Conservation (phyloP, 2,113 vertebrate species). For the Hippoglossus stenolepis region DNA sequence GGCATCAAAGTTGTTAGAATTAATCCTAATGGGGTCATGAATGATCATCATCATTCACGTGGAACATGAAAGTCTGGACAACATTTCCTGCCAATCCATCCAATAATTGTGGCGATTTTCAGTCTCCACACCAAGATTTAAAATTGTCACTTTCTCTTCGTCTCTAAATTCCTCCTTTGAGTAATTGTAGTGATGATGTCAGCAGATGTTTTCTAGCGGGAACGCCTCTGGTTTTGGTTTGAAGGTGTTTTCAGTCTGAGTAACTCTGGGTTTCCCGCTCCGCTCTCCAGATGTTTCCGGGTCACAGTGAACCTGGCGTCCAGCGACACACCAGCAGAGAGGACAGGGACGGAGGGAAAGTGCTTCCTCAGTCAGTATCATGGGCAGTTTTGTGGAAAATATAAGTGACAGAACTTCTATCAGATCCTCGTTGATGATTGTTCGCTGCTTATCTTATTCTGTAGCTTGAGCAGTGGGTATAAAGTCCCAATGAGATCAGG, state of each 20-base stretch:
- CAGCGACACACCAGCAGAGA: constrained; percentile 14
- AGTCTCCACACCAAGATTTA: not conserved
- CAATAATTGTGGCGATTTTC: no score
- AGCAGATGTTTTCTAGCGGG: not conserved
- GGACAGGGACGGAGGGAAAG: constrained; percentile 31
- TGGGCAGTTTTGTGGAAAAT: constrained; percentile 47
- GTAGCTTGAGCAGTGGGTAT: not conserved
- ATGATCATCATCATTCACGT: no score
- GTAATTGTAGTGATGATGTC: not conserved
- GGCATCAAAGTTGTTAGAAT: no score
- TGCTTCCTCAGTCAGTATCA: constrained; percentile 44
- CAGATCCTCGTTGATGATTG: constrained; percentile 9
- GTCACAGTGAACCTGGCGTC: constrained; percentile 37
- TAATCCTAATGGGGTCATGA: no score
- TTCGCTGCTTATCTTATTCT: not conserved
- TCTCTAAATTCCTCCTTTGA: not conserved
- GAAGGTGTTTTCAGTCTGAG: constrained; percentile 8
- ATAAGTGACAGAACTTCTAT: constrained; percentile 17
- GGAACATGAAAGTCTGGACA: no score
- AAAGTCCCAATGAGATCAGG: constrained; percentile 10
- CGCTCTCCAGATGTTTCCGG: constrained; percentile 78
- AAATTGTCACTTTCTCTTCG: no score
- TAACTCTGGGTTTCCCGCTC: not conserved
- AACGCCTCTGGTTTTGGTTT: constrained; percentile 14
- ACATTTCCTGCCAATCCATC: no score